Evolutionary conservation across 2,888 invertebrate species (phyloP), one percentile per base, ranked within the genome.

Genomic region (Phengaris alcon): DNA sequence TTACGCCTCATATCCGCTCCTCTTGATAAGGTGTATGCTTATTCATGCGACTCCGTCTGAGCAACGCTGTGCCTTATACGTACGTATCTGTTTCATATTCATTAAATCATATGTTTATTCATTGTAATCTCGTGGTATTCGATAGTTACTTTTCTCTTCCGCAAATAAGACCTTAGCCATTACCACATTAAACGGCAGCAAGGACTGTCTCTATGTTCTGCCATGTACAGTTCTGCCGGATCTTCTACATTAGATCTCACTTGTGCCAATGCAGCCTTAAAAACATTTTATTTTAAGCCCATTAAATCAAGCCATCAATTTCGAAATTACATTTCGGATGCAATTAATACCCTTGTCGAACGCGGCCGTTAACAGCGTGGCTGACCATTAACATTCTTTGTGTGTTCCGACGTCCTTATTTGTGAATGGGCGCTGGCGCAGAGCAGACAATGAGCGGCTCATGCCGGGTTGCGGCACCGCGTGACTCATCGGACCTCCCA

Each of bases 341-440:
- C 64, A 64, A 64, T 64, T 64, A 64, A 64, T 64, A 13, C 13
- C 64, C 44, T 6, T 64, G 64, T 64, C 15, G 44, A 51, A 51
- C 51, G 46, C 51, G 75, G 68, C 77, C 75, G 74, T 76, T 76
- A 51, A 74, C 78, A 78, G 79, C 82, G 79, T 79, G 80, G 81
- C 80, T 80, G 81, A 82, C 77, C 82, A 81, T 79, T 81, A 82
- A 84, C 83, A 79, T 82, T 80, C 75, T 80, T 82, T 81, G 82
- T 79, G 79, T 80, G 46, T 46, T 57, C 59, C 68, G 68, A 72
- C 13, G 10, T 70, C 46, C 52, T 74, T 76, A 75, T 78, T 83
- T 82, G 86, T 88, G 86, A 88, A 89, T 89, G 86, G 84, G 83
- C 82, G 83, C 83, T 82, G 81, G 87, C 85, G 87, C 87, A 86